These are phyloP conservation scores for Tapirus indicus DNA, from an alignment of 2,797 vertebrate genomes.

Conservation along the genomic window DNA sequence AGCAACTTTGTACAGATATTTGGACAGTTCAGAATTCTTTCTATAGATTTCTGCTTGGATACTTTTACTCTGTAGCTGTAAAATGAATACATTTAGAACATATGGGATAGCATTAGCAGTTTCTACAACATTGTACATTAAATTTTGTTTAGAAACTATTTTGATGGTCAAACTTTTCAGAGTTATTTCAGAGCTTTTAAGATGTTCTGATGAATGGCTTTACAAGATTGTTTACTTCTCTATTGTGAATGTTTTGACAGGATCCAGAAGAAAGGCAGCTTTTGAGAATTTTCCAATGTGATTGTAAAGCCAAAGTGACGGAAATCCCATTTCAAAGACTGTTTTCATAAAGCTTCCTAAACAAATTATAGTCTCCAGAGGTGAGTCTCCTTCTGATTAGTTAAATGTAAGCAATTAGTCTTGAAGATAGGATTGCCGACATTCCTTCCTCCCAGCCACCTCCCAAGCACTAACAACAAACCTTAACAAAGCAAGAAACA, in stretches of 20 bases:
- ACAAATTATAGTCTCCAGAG: constrained; percentile 48
- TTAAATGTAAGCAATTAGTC: constrained; percentile 54
- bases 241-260: constrained; percentile 55
- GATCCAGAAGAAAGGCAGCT: constrained; percentile 48
- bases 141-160: background rate
- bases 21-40: background rate
- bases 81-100: background rate
- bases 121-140: background rate
- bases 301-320: constrained; percentile 2
- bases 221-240: background rate
- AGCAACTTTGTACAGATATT: background rate
- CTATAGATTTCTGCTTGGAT: background rate
- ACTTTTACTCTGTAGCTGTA: background rate
- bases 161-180: background rate
- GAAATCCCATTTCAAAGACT: constrained; percentile 64
- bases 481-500: constrained; percentile 32
- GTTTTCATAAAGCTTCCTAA: constrained; percentile 66
- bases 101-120: background rate
- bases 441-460: background rate
- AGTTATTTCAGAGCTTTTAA: background rate
- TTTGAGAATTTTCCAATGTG: constrained; percentile 46
- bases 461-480: constrained; percentile 14
- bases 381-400: constrained; percentile 58
- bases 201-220: background rate
- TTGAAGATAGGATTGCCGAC: background rate